phyloP scores from a whole-genome alignment of 2,797 vertebrate genomes.

The Ptychobarbus kaznakovi region DNA sequence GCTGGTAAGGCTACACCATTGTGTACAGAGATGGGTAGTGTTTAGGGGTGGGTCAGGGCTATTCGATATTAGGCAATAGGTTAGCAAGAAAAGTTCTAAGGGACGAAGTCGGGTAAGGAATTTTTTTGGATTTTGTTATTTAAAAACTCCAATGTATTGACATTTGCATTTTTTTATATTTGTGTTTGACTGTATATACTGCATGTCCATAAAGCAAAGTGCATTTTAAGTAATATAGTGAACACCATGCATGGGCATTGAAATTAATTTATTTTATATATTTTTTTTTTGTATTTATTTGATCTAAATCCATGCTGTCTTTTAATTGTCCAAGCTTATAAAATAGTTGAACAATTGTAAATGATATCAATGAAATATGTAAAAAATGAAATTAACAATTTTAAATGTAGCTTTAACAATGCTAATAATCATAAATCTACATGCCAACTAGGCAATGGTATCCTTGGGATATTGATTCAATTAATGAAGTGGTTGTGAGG shows the following conservation, averaged over 20 bases:
- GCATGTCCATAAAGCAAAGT: neutral
- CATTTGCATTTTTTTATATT: neutral
- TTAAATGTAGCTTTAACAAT: neutral
- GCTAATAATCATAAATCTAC: neutral
- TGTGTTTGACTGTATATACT: neutral
- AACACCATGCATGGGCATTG: neutral
- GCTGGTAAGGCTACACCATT: constrained; percentile 68
- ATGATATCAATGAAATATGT: neutral
- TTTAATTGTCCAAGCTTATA: neutral
- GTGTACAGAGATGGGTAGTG: neutral
- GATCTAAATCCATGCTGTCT: neutral
- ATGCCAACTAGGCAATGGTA: neutral
- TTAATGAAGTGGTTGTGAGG: constrained; percentile 10
- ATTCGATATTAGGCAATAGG: constrained; percentile 26
- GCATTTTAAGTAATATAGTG: neutral
- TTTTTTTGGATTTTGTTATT: neutral
- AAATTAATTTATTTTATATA: no score
- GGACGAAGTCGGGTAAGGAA: constrained; percentile 15
- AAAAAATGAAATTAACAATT: neutral
- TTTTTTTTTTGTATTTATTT: no score
- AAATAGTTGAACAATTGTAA: neutral
- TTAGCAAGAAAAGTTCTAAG: neutral
- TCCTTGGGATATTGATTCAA: constrained; percentile 2
- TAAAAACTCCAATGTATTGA: neutral
- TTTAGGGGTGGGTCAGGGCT: neutral